A percentile compares a stretch with the other conserved stretches of the same genome.
Conservation (phyloP, 2,888 invertebrate species). For the Tiphia femorata region DNA sequence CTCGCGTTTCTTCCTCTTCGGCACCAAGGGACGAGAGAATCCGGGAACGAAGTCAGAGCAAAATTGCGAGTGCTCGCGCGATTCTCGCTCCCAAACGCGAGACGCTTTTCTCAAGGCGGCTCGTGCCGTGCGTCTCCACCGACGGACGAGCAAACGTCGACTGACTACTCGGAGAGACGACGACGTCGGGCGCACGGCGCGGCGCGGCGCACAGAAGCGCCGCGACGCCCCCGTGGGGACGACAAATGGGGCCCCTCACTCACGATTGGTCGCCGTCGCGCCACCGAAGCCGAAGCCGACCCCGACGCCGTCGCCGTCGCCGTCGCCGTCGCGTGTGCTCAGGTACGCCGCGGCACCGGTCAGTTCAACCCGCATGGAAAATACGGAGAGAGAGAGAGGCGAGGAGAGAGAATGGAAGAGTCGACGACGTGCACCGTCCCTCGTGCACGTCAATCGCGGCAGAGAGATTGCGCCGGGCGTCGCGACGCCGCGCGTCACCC, state of each 20-base stretch:
- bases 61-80: neutral
- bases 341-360: neutral
- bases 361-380: neutral
- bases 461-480: too few relatives aligned
- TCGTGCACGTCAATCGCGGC: too few relatives aligned
- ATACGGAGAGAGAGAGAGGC: neutral
- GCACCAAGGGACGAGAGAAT: neutral
- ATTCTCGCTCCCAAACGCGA: neutral
- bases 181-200: neutral
- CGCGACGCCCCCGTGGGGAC: neutral
- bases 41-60: neutral
- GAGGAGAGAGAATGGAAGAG: neutral
- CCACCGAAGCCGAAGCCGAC: too few relatives aligned
- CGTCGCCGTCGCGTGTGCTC: slow-evolving; percentile 4
- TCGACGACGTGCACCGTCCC: too few relatives aligned
- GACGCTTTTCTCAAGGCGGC: neutral
- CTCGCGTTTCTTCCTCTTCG: too few relatives aligned
- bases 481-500: too few relatives aligned
- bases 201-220: neutral
- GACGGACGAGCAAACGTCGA: slow-evolving; percentile 36
- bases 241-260: neutral
- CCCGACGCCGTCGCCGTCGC: slow-evolving; percentile 1
- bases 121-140: slow-evolving; percentile 23
- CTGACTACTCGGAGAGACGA: too few relatives aligned
- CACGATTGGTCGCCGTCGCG: too few relatives aligned